Conservation (phyloP, 2,797 vertebrate species). For the Hylomyscus alleni region DNA sequence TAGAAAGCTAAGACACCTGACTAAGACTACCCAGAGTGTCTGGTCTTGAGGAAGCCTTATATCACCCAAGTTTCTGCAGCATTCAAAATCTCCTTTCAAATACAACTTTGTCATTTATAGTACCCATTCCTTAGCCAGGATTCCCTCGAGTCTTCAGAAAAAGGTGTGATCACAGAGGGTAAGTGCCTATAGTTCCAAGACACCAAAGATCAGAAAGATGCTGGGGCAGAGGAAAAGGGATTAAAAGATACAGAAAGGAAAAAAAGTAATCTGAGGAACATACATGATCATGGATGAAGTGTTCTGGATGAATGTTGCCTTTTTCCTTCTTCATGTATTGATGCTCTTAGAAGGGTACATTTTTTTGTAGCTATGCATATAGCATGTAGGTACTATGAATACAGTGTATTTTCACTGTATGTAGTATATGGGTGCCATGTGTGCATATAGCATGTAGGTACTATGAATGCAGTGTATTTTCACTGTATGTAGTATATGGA, state of each 20-base stretch:
- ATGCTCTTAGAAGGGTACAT: not conserved
- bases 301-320: not conserved
- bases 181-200: not conserved
- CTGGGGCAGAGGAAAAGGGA: not conserved
- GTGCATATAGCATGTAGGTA: not conserved
- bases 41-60: not conserved
- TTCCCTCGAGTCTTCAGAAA: not conserved
- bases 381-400: not conserved
- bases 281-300: too few species aligned
- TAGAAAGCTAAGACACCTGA: not conserved
- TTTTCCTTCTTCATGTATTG: not conserved
- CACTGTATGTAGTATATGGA: not conserved
- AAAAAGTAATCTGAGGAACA: not conserved
- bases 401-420: not conserved
- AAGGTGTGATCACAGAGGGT: not conserved
- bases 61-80: not conserved
- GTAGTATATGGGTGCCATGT: too few species aligned
- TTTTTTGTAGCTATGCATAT: not conserved
- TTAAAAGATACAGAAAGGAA: not conserved
- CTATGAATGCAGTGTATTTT: not conserved
- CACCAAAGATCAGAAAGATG: not conserved
- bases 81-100: not conserved
- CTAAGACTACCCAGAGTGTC: not conserved
- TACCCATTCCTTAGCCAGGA: not conserved
- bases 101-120: not conserved